Evolutionary conservation across 2,888 invertebrate genomes (phyloP).

Genomic region (Thyatira batis): DNA sequence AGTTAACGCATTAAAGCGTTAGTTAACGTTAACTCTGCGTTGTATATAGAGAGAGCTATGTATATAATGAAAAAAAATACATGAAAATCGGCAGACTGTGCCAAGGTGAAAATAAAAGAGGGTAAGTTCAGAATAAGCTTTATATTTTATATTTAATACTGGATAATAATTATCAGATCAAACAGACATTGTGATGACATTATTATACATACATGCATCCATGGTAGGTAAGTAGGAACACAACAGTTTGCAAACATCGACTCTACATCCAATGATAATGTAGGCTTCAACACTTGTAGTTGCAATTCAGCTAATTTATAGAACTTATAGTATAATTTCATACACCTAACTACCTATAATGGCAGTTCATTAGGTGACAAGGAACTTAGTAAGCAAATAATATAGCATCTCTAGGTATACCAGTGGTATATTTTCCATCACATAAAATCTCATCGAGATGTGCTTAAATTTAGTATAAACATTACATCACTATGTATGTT

Average conservation of each 20-base stretch:
- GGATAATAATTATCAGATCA: conserved; percentile 47
- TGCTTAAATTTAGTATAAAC: conserved; percentile 48
- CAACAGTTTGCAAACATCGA: not conserved
- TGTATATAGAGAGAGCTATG: no score
- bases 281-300: not conserved
- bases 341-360: conserved; percentile 23
- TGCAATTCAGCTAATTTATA: conserved; percentile 8
- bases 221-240: conserved; percentile 8
- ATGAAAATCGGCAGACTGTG: not conserved
- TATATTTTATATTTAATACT: conserved; percentile 39
- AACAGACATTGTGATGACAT: conserved; percentile 31
- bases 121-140: conserved; percentile 41
- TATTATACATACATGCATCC: conserved; percentile 33
- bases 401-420: conserved; percentile 6
- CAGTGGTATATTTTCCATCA: conserved; percentile 9
- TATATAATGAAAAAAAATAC: not conserved
- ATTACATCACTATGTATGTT: conserved; percentile 45
- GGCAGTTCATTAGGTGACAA: conserved; percentile 32
- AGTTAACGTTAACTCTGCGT: no score
- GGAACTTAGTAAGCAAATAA: conserved; percentile 44
- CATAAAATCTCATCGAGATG: conserved; percentile 45
- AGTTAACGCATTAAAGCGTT: no score
- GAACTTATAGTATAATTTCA: conserved; percentile 19
- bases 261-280: not conserved
- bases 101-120: conserved; percentile 36